Percentiles rank a stretch among this genome's conserved stretches.
Evolutionary conservation across 2,888 invertebrate genomes (phyloP).

Genomic region (Phalera bucephala): DNA sequence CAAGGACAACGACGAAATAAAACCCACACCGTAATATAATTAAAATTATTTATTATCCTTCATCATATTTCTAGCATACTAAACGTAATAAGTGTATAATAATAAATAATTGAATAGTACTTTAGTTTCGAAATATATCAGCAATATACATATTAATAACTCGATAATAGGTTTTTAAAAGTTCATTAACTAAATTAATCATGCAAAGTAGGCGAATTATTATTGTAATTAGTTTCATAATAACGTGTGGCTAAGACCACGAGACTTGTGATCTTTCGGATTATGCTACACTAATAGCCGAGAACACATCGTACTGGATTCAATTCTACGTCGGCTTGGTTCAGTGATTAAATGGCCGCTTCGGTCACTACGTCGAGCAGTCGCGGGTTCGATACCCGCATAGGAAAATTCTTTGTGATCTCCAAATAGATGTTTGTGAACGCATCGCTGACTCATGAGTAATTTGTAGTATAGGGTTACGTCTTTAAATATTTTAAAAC

Average conservation of each 20-base stretch:
- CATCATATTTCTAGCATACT: conserved; percentile 84
- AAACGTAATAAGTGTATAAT: conserved; percentile 84
- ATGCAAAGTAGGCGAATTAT: conserved; percentile 78
- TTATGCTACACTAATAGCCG: conserved; percentile 27
- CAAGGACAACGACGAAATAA: too few relatives aligned
- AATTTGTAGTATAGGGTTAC: too few relatives aligned
- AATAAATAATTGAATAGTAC: conserved; percentile 83
- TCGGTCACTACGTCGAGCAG: too few relatives aligned
- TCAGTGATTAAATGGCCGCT: too few relatives aligned
- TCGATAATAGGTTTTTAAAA: conserved; percentile 68
- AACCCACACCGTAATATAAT: conserved; percentile 68
- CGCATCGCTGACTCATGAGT: too few relatives aligned
- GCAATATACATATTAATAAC: conserved; percentile 78
- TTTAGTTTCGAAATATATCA: conserved; percentile 81
- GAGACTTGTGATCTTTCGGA: conserved; percentile 38
- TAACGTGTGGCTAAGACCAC: conserved; percentile 54
- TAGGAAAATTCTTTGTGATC: too few relatives aligned
- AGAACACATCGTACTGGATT: too few relatives aligned
- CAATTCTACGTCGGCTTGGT: too few relatives aligned
- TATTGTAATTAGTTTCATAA: conserved; percentile 73
- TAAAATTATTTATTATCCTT: conserved; percentile 85
- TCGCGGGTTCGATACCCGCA: too few relatives aligned
- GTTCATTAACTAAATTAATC: conserved; percentile 64
- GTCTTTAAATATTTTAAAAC: too few relatives aligned
- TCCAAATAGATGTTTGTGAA: too few relatives aligned